Evolutionary conservation across 23 tunicate genomes (phyloP), one percentile per base, ranked within the genome.

Genomic region (Oikopleura dioica): DNA sequence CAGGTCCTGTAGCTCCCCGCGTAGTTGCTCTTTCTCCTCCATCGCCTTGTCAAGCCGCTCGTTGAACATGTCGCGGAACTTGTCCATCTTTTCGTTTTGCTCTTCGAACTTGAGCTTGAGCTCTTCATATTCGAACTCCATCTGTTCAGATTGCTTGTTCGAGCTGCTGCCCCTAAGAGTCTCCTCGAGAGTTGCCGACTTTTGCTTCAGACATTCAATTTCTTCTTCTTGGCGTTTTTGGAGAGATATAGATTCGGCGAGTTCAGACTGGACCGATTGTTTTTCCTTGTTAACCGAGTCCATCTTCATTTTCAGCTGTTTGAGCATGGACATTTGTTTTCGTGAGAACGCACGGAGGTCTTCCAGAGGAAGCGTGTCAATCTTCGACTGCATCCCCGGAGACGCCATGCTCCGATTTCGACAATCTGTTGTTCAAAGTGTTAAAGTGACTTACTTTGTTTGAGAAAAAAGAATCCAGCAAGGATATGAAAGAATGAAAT

Each of bases 261-360:
- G 55, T 21, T 44, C 55, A 21, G 16, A 9, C 9, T 9, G 9
- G 9, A 44, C 21, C 30, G 16, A 12, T 28, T 24, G 4, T 28
- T 63, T 63, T 21, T 63, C 72, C 26, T 63, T 63, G 4, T 63
- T 23, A 2, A 63, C 2, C 16, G 72, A 16, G 26, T 63, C 72
- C 4, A 31, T 28, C 26, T 63, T 63, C 30, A 4, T 31, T 28
- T 63, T 63, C 33, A 63, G 72, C 4, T 63, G 16, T 28, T 63
- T 63, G 4, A 63, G 33, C 72, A 63, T 63, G 4, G 72, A 16
- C 72, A 63, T 63, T 63, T 63, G 72, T 63, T 63, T 63, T 28
- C 26, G 16, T 2, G 32, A 24, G 33, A 63, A 63, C 4, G 33
- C 26, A 12, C 33, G 30, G 32, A 63, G 33, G 26, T 23, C 29